Evolutionary conservation across 2,113 vertebrate genomes (phyloP).

Genomic region (Podarcis cretensis): DNA sequence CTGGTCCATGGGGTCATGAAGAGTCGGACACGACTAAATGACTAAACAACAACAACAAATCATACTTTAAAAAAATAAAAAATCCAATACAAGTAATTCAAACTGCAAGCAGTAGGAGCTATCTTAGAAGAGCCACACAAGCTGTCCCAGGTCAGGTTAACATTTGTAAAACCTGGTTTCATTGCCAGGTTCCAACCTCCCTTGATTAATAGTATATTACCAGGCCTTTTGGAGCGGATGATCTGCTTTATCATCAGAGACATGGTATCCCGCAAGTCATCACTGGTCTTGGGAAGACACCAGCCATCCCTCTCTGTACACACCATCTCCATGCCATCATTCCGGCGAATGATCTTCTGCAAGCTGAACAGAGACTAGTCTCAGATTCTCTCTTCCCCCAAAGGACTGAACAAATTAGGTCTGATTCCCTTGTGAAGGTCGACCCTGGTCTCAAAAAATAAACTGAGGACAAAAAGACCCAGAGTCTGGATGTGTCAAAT

Average conservation of each 20-base stretch:
- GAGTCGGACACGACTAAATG: no score
- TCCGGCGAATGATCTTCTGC: constrained; percentile 82
- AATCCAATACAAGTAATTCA: no score
- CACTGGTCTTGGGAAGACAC: constrained; percentile 89
- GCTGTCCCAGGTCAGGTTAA: no score
- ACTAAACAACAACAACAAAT: no score
- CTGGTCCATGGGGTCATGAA: no score
- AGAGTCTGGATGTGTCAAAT: no score
- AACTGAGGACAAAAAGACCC: not conserved
- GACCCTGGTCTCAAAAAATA: not conserved
- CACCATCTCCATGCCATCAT: constrained; percentile 73
- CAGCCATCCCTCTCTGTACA: constrained; percentile 94
- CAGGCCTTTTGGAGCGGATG: constrained; percentile 81
- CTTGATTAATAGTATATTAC: constrained; percentile 58
- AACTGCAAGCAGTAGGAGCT: no score
- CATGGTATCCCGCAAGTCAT: constrained; percentile 90
- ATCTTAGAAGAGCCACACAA: no score
- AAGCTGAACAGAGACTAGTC: constrained; percentile 70
- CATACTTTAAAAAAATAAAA: no score
- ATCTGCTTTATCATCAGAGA: constrained; percentile 90
- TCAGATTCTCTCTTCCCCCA: not conserved
- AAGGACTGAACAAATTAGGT: not conserved
- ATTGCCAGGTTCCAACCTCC: no score
- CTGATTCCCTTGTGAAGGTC: not conserved
- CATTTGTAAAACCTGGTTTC: no score